Evolutionary conservation across 37 sponge, comb jelly and placozoan species (phyloP).

Genomic region (Ephydatia muelleri): DNA sequence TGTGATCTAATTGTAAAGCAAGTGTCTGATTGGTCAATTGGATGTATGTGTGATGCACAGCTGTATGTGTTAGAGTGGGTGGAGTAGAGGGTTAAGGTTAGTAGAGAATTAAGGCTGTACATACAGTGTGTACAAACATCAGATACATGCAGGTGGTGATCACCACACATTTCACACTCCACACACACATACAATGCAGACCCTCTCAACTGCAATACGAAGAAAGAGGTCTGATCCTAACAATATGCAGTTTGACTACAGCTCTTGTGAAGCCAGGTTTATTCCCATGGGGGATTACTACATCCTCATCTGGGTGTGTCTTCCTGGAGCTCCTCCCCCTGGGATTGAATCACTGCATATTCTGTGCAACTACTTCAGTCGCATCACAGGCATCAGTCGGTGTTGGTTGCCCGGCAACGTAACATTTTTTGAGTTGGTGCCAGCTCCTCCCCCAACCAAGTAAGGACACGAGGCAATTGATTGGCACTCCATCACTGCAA

Average conservation of each 20-base stretch:
- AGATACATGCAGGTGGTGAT: too few species aligned
- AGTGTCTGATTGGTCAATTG: too few species aligned
- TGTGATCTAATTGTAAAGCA: too few species aligned
- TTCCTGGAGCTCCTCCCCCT: constrained; percentile 55
- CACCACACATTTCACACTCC: too few species aligned
- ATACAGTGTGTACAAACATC: too few species aligned
- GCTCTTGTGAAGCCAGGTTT: constrained; percentile 45
- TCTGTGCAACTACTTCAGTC: constrained; percentile 41
- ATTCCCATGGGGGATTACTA: not conserved
- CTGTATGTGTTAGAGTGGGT: too few species aligned
- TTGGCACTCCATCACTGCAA: not conserved
- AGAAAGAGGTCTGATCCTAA: not conserved
- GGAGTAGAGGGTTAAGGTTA: too few species aligned
- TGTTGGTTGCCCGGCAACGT: constrained; percentile 50
- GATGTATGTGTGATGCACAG: too few species aligned
- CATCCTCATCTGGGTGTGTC: constrained; percentile 70
- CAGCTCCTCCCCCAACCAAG: not conserved
- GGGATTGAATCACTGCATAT: constrained; percentile 3
- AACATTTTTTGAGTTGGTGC: not conserved
- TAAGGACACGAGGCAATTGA: not conserved
- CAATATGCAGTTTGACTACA: not conserved
- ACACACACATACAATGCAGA: not conserved
- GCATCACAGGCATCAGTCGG: not conserved
- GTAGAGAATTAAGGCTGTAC: too few species aligned
- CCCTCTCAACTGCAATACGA: not conserved